Base-by-base conservation (phyloP, 1,140 invertebrate species). In the Halesus radiatus region DNA sequence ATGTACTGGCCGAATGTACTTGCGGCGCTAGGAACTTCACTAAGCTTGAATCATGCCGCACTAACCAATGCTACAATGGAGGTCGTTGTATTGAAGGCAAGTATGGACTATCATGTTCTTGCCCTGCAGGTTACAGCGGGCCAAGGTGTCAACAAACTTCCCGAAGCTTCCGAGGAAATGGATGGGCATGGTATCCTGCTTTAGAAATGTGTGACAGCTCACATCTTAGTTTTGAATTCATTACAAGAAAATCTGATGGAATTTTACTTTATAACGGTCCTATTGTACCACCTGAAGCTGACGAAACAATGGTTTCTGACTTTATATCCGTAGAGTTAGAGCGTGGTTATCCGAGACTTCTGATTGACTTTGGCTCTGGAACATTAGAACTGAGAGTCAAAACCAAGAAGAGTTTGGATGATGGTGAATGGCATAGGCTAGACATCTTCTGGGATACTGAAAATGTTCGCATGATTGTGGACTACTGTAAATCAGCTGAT, bases 191-290 rank as follows among this genome's bases (percentile, higher is more conserved):
- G 96, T 99, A 98, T 90, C 95, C 97, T 0, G 93, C 98, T 0
- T 89, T 99, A 7, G 96, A 98, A 86, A 98, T 99, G 94, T 99
- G 98, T 87, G 96, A 98, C 84, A 94, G 94, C 75, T 98, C 97
- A 23, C 96, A 98, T 89, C 91, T 99, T 56, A 98, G 96, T 84
- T 93, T 99, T 76, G 97, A 99, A 88, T 98, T 99, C 85, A 95
- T 98, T 76, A 99, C 98, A 0, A 92, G 93, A 84, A 95, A 96
- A 87, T 92, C 94, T 0, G 96, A 98, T 86, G 98, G 98, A 3
- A 90, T 98, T n/a, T 90, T 99, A 56, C 89, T 99, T 8, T 99
- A 99, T 87, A 99, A 99, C 88, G 98, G 98, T 50, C 98, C 98
- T 0, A 97, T 98, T 84, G 96, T 96, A 16, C 94, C 96, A 64